Conservation (phyloP, 2,113 vertebrate species). For the Merops nubicus region DNA sequence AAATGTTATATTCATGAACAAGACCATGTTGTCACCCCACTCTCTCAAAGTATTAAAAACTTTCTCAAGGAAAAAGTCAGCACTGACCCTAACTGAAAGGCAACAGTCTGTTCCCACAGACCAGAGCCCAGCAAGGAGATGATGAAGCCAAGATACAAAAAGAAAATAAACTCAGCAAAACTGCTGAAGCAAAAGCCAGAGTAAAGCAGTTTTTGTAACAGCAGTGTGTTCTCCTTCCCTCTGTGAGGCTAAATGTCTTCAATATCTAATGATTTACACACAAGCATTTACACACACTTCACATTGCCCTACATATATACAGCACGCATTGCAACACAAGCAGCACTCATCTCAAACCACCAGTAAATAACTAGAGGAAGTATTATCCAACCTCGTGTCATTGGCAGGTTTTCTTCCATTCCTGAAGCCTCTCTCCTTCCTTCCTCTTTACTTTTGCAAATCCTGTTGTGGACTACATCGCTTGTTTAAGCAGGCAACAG, state of each 20-base stretch:
- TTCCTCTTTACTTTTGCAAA: not conserved
- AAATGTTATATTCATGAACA: not conserved
- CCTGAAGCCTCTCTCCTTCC: not conserved
- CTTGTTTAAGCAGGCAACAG: not conserved
- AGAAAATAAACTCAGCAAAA: constrained; percentile 3
- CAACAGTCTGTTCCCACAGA: not conserved
- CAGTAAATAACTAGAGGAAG: not conserved
- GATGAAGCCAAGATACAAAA: not conserved
- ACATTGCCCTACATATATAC: not conserved
- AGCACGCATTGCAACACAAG: not conserved
- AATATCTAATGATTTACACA: not conserved
- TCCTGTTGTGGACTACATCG: no score
- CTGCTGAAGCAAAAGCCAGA: not conserved
- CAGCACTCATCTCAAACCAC: not conserved
- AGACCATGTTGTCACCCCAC: not conserved
- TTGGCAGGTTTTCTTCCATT: no score
- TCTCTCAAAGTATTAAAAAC: not conserved
- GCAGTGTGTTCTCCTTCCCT: not conserved
- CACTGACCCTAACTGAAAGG: not conserved
- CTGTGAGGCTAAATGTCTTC: not conserved
- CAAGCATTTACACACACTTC: not conserved
- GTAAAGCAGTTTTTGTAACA: not conserved
- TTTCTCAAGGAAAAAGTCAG: not conserved
- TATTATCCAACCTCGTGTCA: not conserved
- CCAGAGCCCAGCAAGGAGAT: not conserved